These are phyloP conservation scores for Harmothoe impar DNA, from an alignment of 2,888 invertebrate genomes.

Conservation along the genomic window DNA sequence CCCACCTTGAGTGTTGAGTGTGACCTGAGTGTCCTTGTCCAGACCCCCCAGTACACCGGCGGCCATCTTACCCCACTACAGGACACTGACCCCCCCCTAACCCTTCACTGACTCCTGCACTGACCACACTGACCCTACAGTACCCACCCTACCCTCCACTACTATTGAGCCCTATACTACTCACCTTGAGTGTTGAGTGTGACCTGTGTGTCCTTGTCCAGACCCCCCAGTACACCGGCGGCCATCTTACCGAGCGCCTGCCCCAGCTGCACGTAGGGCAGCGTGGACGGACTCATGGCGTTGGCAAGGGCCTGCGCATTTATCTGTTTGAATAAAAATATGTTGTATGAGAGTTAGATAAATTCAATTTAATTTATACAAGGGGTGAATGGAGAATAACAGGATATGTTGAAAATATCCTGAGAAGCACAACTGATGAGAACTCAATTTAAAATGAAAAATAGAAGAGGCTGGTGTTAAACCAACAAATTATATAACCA, in stretches of 20 bases:
- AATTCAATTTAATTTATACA: too few relatives aligned
- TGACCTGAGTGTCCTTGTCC: slow-evolving; percentile 70
- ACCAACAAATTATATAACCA: too few relatives aligned
- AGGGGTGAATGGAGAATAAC: too few relatives aligned
- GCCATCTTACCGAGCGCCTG: slow-evolving; percentile 85
- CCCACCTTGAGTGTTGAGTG: slow-evolving; percentile 72
- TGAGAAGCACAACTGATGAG: too few relatives aligned
- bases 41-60: slow-evolving; percentile 74
- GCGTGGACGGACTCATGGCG: slow-evolving; percentile 84
- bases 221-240: slow-evolving; percentile 74
- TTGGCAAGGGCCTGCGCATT: slow-evolving; percentile 87
- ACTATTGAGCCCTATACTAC: too few relatives aligned
- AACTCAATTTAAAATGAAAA: too few relatives aligned
- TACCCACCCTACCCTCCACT: too few relatives aligned
- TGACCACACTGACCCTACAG: too few relatives aligned
- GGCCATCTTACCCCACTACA: slow-evolving; percentile 89
- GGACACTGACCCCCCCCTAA: slow-evolving; percentile 96
- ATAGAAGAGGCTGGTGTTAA: too few relatives aligned
- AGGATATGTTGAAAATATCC: too few relatives aligned
- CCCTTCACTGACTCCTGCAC: too few relatives aligned
- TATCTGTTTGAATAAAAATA: slow-evolving; percentile 82
- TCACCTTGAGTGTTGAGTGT: slow-evolving; percentile 73
- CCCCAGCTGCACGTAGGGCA: slow-evolving; percentile 86
- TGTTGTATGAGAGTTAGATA: too few relatives aligned
- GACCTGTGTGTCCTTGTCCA: slow-evolving; percentile 71